These are phyloP conservation scores for Centropus unirufus DNA, from an alignment of 2,113 vertebrate genomes.

Conservation along the genomic window DNA sequence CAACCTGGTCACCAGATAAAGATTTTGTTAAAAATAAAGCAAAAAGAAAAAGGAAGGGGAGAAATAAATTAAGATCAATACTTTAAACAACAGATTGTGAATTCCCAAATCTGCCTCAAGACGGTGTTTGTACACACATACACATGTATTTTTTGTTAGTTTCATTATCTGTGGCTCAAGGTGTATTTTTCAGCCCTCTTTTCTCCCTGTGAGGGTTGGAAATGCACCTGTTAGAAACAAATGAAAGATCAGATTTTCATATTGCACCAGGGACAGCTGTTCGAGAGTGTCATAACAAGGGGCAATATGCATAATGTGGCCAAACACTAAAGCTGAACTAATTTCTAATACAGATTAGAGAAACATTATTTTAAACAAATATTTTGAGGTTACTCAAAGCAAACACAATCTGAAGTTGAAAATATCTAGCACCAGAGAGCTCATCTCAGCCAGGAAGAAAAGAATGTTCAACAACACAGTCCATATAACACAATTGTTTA, in stretches of 20 bases:
- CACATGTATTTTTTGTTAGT: background rate
- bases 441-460: background rate
- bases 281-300: background rate
- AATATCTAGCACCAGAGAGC: background rate
- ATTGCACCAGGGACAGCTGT: background rate
- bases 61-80: background rate
- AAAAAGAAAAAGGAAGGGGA: background rate
- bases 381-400: background rate
- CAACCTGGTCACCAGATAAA: background rate
- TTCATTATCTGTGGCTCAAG: background rate
- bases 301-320: background rate
- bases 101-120: background rate
- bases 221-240: background rate
- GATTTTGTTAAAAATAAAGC: background rate
- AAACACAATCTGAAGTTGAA: background rate
- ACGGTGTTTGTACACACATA: accelerated
- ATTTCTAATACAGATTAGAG: background rate
- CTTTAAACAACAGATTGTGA: background rate
- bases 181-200: background rate
- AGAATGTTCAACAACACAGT: background rate
- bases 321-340: background rate
- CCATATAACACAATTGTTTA: background rate
- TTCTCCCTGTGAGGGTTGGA: background rate
- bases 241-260: background rate
- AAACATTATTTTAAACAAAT: background rate